Percentiles rank a stretch among this genome's conserved stretches.
phyloP scores from a whole-genome alignment of 1,140 invertebrate species.

The Palaemon carinicauda region DNA sequence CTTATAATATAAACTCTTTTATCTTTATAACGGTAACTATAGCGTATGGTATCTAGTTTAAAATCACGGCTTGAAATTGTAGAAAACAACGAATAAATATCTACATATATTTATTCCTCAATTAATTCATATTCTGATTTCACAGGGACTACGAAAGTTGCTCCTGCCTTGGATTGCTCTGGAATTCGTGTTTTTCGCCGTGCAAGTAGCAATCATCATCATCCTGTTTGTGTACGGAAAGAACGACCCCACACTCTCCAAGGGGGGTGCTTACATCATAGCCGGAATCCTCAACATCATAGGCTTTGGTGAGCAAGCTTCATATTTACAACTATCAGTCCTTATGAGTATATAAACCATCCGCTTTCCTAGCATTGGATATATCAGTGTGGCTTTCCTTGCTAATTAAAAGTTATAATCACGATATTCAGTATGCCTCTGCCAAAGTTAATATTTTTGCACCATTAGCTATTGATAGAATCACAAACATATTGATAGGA shows the following conservation, averaged over 20 bases:
- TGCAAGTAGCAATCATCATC: constrained; percentile 43
- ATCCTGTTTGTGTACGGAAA: constrained; percentile 56
- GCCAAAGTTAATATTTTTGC: no score
- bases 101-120: not conserved
- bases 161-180: constrained; percentile 56
- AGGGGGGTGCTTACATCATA: constrained; percentile 56
- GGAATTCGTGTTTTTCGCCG: constrained; percentile 51
- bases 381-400: no score
- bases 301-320: constrained; percentile 33
- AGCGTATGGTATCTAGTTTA: not conserved
- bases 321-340: not conserved
- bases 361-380: no score
- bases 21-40: no score
- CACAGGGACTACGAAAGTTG: constrained; percentile 32
- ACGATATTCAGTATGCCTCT: no score
- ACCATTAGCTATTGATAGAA: no score
- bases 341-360: no score
- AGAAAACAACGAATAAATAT: no score
- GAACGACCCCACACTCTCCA: constrained; percentile 51
- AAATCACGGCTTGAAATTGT: not conserved
- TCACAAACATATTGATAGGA: no score
- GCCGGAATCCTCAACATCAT: constrained; percentile 50
- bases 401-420: no score
- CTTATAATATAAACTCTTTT: not conserved
- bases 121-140: not conserved